These are phyloP conservation scores for Clarias platycephalus DNA, from an alignment of 2,797 vertebrate species.

Conservation along the genomic window DNA sequence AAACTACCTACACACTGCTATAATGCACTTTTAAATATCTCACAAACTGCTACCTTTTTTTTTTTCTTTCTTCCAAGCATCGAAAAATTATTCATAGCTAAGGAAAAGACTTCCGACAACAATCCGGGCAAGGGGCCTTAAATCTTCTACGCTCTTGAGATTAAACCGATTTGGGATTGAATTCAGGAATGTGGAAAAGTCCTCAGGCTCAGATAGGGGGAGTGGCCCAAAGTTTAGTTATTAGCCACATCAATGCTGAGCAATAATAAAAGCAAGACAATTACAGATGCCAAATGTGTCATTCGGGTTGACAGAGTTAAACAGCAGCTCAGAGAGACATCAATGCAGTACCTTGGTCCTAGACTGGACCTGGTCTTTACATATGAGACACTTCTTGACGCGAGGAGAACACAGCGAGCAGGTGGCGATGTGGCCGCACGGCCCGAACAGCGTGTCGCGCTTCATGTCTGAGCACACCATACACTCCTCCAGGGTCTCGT, in stretches of 20 bases:
- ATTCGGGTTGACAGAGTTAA: background rate
- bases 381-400: constrained; percentile 99
- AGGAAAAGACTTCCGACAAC: no score
- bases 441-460: constrained; percentile 95
- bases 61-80: no score
- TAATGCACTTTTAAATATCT: no score
- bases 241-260: background rate
- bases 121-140: no score
- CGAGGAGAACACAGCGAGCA: constrained; percentile 97
- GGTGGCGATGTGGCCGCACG: constrained; percentile 96
- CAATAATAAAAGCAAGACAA: background rate
- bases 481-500: constrained; percentile 96
- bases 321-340: background rate
- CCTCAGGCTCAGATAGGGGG: background rate
- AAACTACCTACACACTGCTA: no score
- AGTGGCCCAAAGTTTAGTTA: background rate
- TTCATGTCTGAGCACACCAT: constrained; percentile 99
- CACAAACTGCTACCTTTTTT: no score
- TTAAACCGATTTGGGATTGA: no score
- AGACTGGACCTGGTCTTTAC: constrained; percentile 98
- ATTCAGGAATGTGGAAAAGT: no score
- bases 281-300: background rate
- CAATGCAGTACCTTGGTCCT: constrained; percentile 89
- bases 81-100: no score
- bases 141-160: no score